A percentile compares a stretch with the other conserved stretches of the same genome.
Evolutionary conservation across 2,797 vertebrate species (phyloP).

Genomic region (Carcharodon carcharias): DNA sequence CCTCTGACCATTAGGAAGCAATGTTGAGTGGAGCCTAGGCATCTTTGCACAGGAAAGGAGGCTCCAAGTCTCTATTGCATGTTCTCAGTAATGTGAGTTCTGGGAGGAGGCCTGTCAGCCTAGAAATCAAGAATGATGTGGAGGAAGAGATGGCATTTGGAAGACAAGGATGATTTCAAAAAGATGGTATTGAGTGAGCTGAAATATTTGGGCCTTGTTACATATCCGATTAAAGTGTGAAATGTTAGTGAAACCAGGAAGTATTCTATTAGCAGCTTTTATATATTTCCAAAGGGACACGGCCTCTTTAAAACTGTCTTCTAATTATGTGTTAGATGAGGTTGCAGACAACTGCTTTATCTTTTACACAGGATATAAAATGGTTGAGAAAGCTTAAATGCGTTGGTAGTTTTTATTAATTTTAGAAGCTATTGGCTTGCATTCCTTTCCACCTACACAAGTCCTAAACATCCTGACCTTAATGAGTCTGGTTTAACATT

Average conservation of each 20-base stretch:
- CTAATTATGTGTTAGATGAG: constrained; percentile 45
- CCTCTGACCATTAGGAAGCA: neutral
- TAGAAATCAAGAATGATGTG: neutral
- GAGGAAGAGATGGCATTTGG: neutral
- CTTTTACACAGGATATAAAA: constrained; percentile 51
- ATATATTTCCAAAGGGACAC: neutral
- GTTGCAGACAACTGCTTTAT: constrained; percentile 44
- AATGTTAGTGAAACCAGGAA: neutral
- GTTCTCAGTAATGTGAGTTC: neutral
- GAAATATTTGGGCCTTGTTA: neutral
- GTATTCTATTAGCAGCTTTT: neutral
- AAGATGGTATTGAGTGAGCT: neutral
- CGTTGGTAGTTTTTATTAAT: constrained; percentile 54
- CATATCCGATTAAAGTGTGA: neutral
- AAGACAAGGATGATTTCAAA: neutral
- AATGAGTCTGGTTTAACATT: constrained; percentile 59
- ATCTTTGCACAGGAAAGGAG: neutral
- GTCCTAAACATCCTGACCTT: constrained; percentile 57
- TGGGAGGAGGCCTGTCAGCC: neutral
- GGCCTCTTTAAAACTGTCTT: neutral
- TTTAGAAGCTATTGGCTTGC: constrained; percentile 58
- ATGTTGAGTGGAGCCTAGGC: neutral
- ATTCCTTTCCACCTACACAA: constrained; percentile 61
- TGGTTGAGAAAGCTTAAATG: constrained; percentile 52
- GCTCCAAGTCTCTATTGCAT: neutral